Base-by-base conservation (phyloP, 1,140 invertebrate genomes). In the Asbolus verrucosus region DNA sequence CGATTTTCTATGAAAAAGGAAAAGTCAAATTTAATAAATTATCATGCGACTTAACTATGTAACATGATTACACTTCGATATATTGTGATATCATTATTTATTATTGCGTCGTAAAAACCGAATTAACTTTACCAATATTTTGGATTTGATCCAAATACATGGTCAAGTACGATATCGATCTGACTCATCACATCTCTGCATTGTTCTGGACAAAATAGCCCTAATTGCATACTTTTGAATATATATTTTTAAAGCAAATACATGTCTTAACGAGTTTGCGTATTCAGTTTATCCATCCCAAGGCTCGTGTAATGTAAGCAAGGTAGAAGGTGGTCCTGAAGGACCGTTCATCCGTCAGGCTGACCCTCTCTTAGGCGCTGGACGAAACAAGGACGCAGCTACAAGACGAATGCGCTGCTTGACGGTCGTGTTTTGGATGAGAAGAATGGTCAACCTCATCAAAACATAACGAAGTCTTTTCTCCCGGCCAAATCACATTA, bases 381-480 rank as follows among this genome's bases (percentile, higher is more conserved):
- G 46, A 54, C 21, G 9, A 3, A 21, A 54, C 19, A 63, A 41
- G 19, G 31, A 63, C 39, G 33, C 24, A 63, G 41, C 14, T 39
- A 24, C 8, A 14, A 41, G 19, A n/a, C 9, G 3, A 18, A 6
- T 9, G 33, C 21, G 21, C 41, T 38, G 21, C 61, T 18, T 63
- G 19, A 21, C 59, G 59, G 27, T 38, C 36, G 33, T 38, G 21
- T 63, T 63, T 63, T 39, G 39, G 71, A 73, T 65, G 70, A 73
- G 72, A 77, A 76, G 74, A 76, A 77, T 76, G 76, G 75, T 69
- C 77, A 77, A 70, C 75, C 72, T 78, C 75, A 78, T 78, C 75
- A 78, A 78, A 78, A 78, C 71, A 78, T 78, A 78, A 78, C 77
- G 77, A 78, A 76, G 75, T 77, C 75, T 76, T 76, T 78, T 77